Evolutionary conservation across 2,113 vertebrate species (phyloP).

Genomic region (Actenoides hombroni): DNA sequence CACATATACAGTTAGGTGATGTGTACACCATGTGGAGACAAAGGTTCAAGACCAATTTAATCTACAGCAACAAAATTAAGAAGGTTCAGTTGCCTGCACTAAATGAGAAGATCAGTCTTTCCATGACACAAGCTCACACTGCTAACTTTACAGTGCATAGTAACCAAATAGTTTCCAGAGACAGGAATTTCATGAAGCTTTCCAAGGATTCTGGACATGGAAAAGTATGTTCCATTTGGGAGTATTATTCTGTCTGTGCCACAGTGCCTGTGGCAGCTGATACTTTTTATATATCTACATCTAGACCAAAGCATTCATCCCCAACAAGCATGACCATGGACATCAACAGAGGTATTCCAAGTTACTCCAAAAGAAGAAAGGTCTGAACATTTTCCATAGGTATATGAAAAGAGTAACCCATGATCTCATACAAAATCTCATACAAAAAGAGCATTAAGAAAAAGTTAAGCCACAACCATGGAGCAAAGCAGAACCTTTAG

Average conservation of each 20-base stretch:
- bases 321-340: background rate
- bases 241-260: background rate
- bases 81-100: background rate
- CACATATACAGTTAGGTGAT: background rate
- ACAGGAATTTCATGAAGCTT: background rate
- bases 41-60: background rate
- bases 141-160: background rate
- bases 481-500: background rate
- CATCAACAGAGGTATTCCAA: background rate
- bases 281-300: background rate
- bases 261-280: background rate
- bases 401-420: background rate
- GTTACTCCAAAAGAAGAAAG: background rate
- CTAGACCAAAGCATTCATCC: background rate
- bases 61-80: background rate
- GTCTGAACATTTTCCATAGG: background rate
- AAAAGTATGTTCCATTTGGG: background rate
- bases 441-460: background rate
- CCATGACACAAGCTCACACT: background rate
- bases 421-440: background rate
- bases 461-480: background rate
- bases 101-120: background rate
- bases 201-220: background rate
- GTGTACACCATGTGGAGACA: background rate
- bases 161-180: conserved; percentile 32